Conservation (phyloP, 2,888 invertebrate species). For the Bombylius discolor region DNA sequence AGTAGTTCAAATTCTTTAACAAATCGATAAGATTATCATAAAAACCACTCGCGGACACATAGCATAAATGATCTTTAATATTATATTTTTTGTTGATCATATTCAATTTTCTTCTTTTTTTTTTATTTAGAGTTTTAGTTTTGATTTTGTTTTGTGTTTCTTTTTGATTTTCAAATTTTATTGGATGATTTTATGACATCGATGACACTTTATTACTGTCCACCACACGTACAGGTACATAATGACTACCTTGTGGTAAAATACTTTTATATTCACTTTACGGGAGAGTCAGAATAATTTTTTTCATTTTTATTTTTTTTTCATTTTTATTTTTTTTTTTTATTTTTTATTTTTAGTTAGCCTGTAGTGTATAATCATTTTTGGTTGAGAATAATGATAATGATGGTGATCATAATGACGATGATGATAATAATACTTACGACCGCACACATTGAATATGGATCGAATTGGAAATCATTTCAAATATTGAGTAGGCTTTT, state of each 20-base stretch:
- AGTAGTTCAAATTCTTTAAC: slow-evolving; percentile 6
- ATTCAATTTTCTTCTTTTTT: neutral
- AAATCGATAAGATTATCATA: slow-evolving; percentile 5
- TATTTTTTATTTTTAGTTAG: neutral
- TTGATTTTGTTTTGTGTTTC: neutral
- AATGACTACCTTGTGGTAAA: slow-evolving; percentile 3
- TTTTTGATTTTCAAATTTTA: neutral
- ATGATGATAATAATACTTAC: neutral
- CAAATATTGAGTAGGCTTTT: too few species aligned
- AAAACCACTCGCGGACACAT: slow-evolving; percentile 3
- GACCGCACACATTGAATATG: neutral
- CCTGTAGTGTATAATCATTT: too few species aligned
- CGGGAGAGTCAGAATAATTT: too few species aligned
- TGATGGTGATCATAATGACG: too few species aligned
- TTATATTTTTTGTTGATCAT: neutral
- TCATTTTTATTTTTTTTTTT: too few species aligned
- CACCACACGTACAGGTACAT: slow-evolving; percentile 4
- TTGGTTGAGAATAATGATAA: too few species aligned
- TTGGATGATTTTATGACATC: slow-evolving; percentile 9
- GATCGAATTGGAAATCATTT: neutral
- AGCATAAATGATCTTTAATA: neutral
- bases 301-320: too few species aligned
- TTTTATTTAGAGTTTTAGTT: neutral
- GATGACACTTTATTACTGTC: slow-evolving; percentile 11
- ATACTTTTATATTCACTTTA: too few species aligned